Evolutionary conservation across 1,140 invertebrate genomes (phyloP).

Genomic region (Drosophila rufa): DNA sequence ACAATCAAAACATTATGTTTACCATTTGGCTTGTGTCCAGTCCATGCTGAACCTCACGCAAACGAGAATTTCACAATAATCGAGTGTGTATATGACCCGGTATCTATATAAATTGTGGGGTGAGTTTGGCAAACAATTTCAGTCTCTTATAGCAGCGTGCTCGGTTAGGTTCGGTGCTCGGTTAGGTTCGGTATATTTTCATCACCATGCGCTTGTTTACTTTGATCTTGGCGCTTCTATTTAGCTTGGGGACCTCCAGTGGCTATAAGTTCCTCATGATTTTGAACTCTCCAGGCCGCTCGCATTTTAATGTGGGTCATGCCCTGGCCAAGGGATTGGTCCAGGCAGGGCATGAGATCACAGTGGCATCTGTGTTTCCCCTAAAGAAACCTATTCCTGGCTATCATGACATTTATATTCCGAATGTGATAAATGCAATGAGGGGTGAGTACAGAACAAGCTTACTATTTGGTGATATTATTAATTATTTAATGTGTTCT

Average conservation of each 20-base stretch:
- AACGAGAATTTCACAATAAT: conserved; percentile 34
- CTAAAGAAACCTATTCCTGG: conserved; percentile 85
- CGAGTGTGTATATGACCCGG: not conserved
- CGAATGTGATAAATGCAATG: conserved; percentile 40
- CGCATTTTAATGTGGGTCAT: conserved; percentile 87
- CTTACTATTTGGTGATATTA: not conserved
- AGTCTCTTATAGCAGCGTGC: conserved; percentile 4
- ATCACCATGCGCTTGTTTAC: conserved; percentile 16
- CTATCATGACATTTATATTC: conserved; percentile 85
- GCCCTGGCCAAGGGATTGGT: conserved; percentile 86
- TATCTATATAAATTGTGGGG: conserved; percentile 21
- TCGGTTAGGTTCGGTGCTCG: conserved; percentile 5
- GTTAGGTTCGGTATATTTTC: not conserved
- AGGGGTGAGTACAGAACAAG: conserved; percentile 9
- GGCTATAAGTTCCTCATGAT: conserved; percentile 81
- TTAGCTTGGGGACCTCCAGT: conserved; percentile 5
- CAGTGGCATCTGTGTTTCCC: conserved; percentile 86
- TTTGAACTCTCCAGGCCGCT: conserved; percentile 85
- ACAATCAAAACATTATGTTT: conserved; percentile 18
- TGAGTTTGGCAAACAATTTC: conserved; percentile 8
- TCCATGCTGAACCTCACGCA: conserved; percentile 20
- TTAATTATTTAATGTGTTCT: not conserved
- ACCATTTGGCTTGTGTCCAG: conserved; percentile 10
- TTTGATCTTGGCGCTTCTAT: conserved; percentile 25
- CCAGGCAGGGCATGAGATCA: conserved; percentile 86